Evolutionary conservation across 2,888 invertebrate species (phyloP).

Genomic region (Chloroclysta siterata): DNA sequence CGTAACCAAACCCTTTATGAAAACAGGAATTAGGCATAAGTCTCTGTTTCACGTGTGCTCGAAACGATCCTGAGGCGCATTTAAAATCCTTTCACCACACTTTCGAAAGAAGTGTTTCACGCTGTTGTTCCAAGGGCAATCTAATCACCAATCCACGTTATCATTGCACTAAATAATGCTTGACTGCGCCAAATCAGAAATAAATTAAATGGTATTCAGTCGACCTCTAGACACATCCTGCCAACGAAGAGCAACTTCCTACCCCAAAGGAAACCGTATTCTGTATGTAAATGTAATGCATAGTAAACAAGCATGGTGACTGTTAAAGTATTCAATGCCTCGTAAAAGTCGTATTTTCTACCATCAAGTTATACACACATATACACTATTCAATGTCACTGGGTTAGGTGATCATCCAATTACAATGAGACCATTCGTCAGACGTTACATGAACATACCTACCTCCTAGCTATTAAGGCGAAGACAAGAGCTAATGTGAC

Average conservation of each 20-base stretch:
- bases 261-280: constrained; percentile 13
- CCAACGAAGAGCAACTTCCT: constrained; percentile 11
- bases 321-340: neutral
- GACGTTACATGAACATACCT: constrained; percentile 13
- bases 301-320: neutral
- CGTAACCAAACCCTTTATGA: no score
- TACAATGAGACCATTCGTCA: constrained; percentile 47
- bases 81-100: no score
- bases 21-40: no score
- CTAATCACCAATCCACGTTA: neutral
- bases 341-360: neutral
- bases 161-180: neutral
- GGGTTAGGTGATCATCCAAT: constrained; percentile 58
- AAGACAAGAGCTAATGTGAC: no score
- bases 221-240: constrained; percentile 6
- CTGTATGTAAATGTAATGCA: neutral
- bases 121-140: neutral
- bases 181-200: neutral
- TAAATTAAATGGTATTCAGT: neutral
- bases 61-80: no score
- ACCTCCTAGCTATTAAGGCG: neutral
- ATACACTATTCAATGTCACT: constrained; percentile 54
- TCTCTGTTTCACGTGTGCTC: no score
- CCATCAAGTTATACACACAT: constrained; percentile 10
- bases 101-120: no score